Percentiles rank a stretch among this genome's conserved stretches.
Evolutionary conservation across 2,797 vertebrate genomes (phyloP).

Genomic region (Nannoperca australis): DNA sequence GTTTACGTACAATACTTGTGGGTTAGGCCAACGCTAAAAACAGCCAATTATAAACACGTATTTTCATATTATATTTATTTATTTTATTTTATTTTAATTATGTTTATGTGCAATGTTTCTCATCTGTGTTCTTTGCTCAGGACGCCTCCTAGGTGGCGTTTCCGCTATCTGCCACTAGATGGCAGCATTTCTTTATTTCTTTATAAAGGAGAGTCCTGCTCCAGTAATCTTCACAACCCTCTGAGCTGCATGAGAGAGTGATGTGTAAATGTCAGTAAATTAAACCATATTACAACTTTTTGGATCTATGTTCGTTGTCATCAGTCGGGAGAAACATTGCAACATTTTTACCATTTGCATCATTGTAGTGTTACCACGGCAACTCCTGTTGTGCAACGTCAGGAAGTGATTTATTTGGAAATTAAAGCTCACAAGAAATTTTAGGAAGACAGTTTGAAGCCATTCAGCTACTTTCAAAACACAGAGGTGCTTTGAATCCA

Average conservation of each 20-base stretch:
- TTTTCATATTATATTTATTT: too few relatives aligned
- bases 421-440: constrained; percentile 38
- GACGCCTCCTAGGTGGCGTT: constrained; percentile 4
- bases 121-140: background rate
- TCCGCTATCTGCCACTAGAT: constrained; percentile 58
- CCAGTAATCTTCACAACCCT: background rate
- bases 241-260: background rate
- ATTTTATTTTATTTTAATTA: too few relatives aligned
- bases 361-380: constrained; percentile 12
- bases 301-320: constrained; percentile 13
- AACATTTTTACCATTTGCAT: constrained; percentile 30
- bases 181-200: constrained; percentile 20
- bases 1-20: background rate
- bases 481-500: constrained; percentile 42
- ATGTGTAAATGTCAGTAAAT: background rate
- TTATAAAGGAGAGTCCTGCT: background rate
- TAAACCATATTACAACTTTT: constrained; percentile 6
- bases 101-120: background rate
- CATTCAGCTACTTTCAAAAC: constrained; percentile 46
- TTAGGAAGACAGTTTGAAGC: constrained; percentile 27
- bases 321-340: constrained; percentile 30
- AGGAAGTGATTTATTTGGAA: constrained; percentile 56
- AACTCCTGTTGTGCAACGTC: constrained; percentile 14
- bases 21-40: background rate
- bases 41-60: background rate